Evolutionary conservation across 2,888 invertebrate species (phyloP), one percentile per base, ranked within the genome.

Genomic region (Eudemis profundana): DNA sequence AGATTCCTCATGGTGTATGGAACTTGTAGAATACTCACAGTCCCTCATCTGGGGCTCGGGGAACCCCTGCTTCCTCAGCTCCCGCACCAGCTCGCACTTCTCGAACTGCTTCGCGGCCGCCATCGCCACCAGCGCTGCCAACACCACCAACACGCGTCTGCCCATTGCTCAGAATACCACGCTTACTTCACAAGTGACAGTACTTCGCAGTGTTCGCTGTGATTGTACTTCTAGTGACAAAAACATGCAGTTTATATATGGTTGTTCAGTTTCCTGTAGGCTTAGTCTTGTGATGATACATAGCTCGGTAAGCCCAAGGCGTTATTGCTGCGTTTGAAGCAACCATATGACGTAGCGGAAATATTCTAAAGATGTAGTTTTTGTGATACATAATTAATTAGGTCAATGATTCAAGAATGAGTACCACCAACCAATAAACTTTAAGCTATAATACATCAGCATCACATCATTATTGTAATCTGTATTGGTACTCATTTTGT

Each of bases 31-130:
- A 15, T 57, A 64, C 64, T 57, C 36, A 64, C 74, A 74, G 51
- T 74, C 61, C 8, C 51, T 40, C 42, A 74, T 54, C 54, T 71
- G 61, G 8, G 56, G 51, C 42, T 54, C 56, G 3, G 70, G 70
- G 21, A 72, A 67, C 4, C 72, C 73, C 5, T 71, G 71, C 3
- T 61, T 54, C 46, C 62, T 27, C 33, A 74, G 69, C 50, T 69
- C 73, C 3, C 53, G 62, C 27, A 66, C 73, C 44, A 74, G 60
- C 49, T 66, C 68, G 67, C 74, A 74, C 61, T 67, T 63, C 46
- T 62, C 65, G 59, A 68, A 68, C 36, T 64, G 57, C 36, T 50
- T 49, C 23, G 61, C 61, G 10, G 47, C 38, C 7, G 46, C 61
- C 61, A 40, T 14, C 51, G 47, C 59, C 61, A 27, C 53, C 27